phyloP scores from a whole-genome alignment of 92 coral and sea anemone genomes.

The Scolanthus callimorphus region DNA sequence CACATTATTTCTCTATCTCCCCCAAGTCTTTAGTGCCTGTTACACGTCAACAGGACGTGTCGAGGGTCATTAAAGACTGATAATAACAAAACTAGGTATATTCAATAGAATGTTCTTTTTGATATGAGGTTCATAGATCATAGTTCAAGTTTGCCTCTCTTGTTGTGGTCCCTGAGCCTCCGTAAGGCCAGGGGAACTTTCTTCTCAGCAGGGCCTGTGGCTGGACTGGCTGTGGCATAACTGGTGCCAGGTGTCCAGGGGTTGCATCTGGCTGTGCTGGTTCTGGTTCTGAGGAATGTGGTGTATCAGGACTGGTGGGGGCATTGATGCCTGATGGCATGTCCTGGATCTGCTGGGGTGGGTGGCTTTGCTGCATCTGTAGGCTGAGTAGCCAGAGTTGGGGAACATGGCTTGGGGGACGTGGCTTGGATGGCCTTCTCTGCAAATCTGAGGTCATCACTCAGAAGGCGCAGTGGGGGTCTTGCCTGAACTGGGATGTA shows the following conservation, averaged over 20 bases:
- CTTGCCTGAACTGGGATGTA: not conserved
- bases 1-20: not conserved
- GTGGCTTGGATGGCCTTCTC: not conserved
- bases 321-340: not conserved
- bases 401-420: not conserved
- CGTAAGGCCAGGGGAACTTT: conserved; percentile 7
- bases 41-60: not conserved
- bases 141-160: conserved; percentile 17
- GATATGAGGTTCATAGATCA: not conserved
- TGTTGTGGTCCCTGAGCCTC: conserved; percentile 12
- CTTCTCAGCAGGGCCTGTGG: conserved; percentile 7
- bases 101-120: not conserved
- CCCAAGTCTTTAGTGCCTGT: conserved; percentile 36
- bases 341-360: not conserved
- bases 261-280: not conserved
- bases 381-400: not conserved
- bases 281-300: not conserved
- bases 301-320: not conserved
- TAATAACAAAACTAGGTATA: conserved; percentile 7
- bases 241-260: not conserved
- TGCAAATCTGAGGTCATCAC: not conserved
- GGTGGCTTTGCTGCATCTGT: too few species aligned
- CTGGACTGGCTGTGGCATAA: conserved; percentile 1
- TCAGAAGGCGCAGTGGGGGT: not conserved
- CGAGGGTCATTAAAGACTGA: conserved; percentile 13